Evolutionary conservation across 2,888 invertebrate genomes (phyloP).

Genomic region (Drosophila mettleri): DNA sequence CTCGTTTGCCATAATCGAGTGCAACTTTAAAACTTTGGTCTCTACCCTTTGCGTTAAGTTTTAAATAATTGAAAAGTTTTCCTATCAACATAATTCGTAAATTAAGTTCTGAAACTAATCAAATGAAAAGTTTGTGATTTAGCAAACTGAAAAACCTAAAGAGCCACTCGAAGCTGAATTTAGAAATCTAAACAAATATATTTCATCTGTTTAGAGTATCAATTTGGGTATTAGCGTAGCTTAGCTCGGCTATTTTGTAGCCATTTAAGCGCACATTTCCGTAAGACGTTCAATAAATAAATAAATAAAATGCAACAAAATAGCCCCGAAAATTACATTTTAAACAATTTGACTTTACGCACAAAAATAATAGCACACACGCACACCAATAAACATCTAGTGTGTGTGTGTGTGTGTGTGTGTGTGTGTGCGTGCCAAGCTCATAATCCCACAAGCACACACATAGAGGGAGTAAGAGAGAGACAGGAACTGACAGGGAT

Average conservation of each 20-base stretch:
- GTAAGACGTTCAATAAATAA: constrained; percentile 34
- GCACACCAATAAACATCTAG: constrained; percentile 32
- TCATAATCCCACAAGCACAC: constrained; percentile 43
- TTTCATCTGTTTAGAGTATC: not conserved
- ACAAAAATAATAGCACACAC: constrained; percentile 24
- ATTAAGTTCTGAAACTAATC: constrained; percentile 2
- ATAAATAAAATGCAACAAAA: constrained; percentile 31
- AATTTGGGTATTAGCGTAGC: not conserved
- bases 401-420: constrained; percentile 9
- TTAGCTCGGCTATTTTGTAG: not conserved
- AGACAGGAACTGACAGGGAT: constrained; percentile 43
- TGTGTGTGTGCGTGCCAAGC: constrained; percentile 28
- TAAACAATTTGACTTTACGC: constrained; percentile 50
- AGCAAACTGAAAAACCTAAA: too few relatives aligned
- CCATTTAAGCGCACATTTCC: constrained; percentile 15
- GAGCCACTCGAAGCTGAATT: not conserved
- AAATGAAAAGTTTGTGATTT: not conserved
- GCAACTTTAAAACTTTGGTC: not conserved
- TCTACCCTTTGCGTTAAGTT: not conserved
- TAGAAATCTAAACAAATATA: not conserved
- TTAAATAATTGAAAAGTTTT: not conserved
- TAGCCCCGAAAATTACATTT: constrained; percentile 36
- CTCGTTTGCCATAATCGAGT: constrained; percentile 31
- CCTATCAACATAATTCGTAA: not conserved
- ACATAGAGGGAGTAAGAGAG: constrained; percentile 5